Percentiles rank a stretch among this genome's conserved stretches.
These are phyloP conservation scores for Psilopsiagon aymara DNA, from an alignment of 2,113 vertebrate genomes.

Conservation along the genomic window DNA sequence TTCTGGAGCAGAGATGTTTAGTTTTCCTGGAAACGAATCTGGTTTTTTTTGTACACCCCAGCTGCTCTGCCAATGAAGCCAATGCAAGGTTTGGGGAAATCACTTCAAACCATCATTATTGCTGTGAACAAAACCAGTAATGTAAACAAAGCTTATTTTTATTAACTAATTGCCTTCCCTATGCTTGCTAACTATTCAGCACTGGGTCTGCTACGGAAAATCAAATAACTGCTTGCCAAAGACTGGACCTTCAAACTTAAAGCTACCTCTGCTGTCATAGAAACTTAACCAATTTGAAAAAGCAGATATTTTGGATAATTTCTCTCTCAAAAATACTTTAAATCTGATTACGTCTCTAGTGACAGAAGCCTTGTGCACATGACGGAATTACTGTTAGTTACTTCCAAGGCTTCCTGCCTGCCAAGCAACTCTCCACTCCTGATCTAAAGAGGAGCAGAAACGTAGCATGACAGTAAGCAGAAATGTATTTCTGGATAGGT, in stretches of 20 bases:
- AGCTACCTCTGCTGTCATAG: background rate
- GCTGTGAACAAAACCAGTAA: background rate
- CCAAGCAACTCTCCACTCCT: background rate
- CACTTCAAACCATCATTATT: background rate
- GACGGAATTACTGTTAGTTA: background rate
- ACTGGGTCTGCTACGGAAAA: background rate
- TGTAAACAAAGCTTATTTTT: background rate
- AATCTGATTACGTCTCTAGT: background rate
- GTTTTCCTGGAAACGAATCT: background rate
- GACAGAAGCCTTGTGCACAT: background rate
- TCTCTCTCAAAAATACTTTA: background rate
- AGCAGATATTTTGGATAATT: background rate
- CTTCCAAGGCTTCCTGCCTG: background rate
- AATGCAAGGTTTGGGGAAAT: background rate
- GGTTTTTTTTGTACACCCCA: background rate
- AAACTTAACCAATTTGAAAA: background rate
- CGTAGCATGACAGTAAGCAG: background rate
- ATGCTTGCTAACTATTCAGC: background rate
- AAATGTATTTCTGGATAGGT: background rate
- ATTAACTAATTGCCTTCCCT: background rate
- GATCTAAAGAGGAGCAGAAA: background rate
- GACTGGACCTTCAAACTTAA: background rate
- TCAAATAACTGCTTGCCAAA: background rate
- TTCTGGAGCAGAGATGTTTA: background rate
- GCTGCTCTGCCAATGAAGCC: background rate